Evolutionary conservation across 53 echinoderm and acorn worm species (phyloP), one percentile per base, ranked within the genome.

Genomic region (Crossaster papposus): DNA sequence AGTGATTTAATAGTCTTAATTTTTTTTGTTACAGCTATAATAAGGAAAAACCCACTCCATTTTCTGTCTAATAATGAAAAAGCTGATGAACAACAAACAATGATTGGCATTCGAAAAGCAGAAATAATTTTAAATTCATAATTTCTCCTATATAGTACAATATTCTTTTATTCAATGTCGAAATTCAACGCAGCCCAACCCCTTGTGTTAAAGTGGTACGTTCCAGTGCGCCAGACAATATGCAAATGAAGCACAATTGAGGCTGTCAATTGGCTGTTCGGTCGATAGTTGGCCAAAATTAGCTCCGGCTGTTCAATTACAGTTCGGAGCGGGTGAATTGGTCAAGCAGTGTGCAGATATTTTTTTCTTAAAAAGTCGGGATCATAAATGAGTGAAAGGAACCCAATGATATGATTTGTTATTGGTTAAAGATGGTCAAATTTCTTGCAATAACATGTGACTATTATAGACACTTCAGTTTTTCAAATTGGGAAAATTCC

Each of bases 1-100:
- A 87, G 87, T 87, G 87, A 75, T 87, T 87, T 87, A 87, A 87
- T 76, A 87, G 87, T 75, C 54, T 87, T 76, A 38, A 33, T 17
- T 72, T n/a, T n/a, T n/a, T 77, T 87, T 85, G 87, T 87, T 76
- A 87, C 54, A 77, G 87, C 87, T 87, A 87, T n/a, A n/a, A n/a
- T n/a, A n/a, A n/a, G 77, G 87, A 87, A 87, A 44, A 87, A 87
- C 87, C 87, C 87, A 87, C 87, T 77, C 87, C 87, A 87, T 77
- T 87, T 87, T 77, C 87, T 87, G 76, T 77, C 87, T 87, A 87
- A 87, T 72, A 75, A 76, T 54, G 77, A 87, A 87, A 44, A 80
- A 87, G 87, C 87, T 87, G 87, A 76, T 75, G 77, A 86, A 87
- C 76, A 87, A 87, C 87, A 87, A 87, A 87, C 87, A 87, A 26